Conservation (phyloP, 2,797 vertebrate species). For the Macroramphosus scolopax region DNA sequence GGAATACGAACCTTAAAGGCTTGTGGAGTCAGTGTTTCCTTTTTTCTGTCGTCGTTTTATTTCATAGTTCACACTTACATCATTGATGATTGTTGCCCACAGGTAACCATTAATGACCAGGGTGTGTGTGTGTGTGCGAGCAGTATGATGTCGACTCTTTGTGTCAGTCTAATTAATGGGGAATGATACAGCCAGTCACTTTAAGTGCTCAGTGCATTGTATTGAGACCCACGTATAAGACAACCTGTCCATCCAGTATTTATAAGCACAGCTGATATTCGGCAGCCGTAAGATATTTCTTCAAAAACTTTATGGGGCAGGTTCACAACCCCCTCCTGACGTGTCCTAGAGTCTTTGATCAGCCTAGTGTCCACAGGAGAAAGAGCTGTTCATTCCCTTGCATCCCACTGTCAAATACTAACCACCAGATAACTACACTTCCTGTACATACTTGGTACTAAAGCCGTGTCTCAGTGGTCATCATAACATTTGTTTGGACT, state of each 20-base stretch:
- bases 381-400: slow-evolving; percentile 76
- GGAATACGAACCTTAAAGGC: slow-evolving; percentile 50
- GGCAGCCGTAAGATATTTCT: too few species aligned
- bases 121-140: slow-evolving; percentile 59
- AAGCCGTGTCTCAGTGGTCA: slow-evolving; percentile 53
- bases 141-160: slow-evolving; percentile 58
- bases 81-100: slow-evolving; percentile 81
- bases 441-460: slow-evolving; percentile 45
- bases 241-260: background rate
- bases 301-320: background rate
- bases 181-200: slow-evolving; percentile 82
- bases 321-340: background rate
- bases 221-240: slow-evolving; percentile 3
- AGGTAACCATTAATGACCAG: slow-evolving; percentile 82
- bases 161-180: slow-evolving; percentile 84
- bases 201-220: slow-evolving; percentile 22
- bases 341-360: too few species aligned
- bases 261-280: too few species aligned
- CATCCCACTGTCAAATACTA: slow-evolving; percentile 67
- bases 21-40: slow-evolving; percentile 63
- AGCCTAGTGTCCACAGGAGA: too few species aligned
- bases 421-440: slow-evolving; percentile 43
- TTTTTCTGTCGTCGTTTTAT: slow-evolving; percentile 24
- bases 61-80: slow-evolving; percentile 70
- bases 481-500: slow-evolving; percentile 59